A percentile compares a stretch with the other conserved stretches of the same genome.
Conservation (phyloP, 2,888 invertebrate genomes). For the Philonicus albiceps region DNA sequence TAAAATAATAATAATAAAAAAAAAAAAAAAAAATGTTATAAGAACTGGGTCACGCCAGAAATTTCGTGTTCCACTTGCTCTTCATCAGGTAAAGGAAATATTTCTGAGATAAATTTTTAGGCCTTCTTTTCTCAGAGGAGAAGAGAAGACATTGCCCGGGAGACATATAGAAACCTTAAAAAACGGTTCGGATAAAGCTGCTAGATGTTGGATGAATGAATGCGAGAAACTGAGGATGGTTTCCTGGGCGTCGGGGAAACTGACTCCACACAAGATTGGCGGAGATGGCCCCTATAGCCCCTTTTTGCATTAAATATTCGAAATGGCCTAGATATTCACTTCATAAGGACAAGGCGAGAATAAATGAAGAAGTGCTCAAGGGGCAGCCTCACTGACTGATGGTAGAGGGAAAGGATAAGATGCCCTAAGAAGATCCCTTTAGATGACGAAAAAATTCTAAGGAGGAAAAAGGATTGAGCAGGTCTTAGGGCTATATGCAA, state of each 20-base stretch:
- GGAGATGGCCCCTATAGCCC: background rate
- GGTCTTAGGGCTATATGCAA: background rate
- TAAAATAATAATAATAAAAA: background rate
- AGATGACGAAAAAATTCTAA: background rate
- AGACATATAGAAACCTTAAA: constrained; percentile 17
- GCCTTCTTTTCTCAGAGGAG: background rate
- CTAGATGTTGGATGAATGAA: background rate
- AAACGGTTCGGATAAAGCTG: background rate
- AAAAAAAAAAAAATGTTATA: background rate
- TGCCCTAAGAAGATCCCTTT: background rate
- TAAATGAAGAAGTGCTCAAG: constrained; percentile 15
- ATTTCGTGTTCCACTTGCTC: background rate
- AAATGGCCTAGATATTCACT: constrained; percentile 42
- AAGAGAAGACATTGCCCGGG: background rate
- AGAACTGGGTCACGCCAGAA: constrained; percentile 11
- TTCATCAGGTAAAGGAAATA: background rate
- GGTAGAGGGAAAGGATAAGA: background rate
- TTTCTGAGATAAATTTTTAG: background rate
- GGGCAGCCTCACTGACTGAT: background rate
- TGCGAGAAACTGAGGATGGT: background rate
- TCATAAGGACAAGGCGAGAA: constrained; percentile 26
- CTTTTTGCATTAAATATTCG: constrained; percentile 40
- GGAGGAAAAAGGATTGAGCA: background rate
- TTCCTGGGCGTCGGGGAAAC: background rate
- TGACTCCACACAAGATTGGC: background rate